These are phyloP conservation scores for Martes martes DNA, from an alignment of 2,113 vertebrate genomes.

Conservation along the genomic window DNA sequence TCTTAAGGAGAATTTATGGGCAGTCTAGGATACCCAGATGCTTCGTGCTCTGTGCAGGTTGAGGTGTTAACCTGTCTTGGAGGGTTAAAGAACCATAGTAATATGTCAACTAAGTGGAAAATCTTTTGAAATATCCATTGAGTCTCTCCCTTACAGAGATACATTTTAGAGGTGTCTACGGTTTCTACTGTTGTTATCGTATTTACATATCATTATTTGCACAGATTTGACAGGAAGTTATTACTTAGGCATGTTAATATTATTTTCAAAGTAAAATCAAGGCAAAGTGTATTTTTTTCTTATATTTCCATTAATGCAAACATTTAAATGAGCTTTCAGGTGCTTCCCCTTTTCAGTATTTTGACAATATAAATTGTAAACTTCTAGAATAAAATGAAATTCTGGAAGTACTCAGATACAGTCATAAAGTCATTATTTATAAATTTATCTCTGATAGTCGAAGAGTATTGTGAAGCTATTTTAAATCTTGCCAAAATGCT, in stretches of 20 bases:
- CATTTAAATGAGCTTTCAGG: background rate
- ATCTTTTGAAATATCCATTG: background rate
- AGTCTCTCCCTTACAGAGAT: background rate
- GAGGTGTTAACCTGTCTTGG: background rate
- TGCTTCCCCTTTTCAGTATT: background rate
- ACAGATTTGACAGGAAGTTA: background rate
- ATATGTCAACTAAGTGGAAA: background rate
- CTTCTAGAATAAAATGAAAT: background rate
- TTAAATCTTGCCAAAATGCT: background rate
- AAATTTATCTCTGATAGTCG: background rate
- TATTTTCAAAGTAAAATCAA: conserved; percentile 6
- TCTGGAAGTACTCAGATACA: background rate
- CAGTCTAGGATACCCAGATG: rapidly evolving
- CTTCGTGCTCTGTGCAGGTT: background rate
- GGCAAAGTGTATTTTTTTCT: background rate
- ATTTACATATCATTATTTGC: background rate
- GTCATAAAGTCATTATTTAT: background rate
- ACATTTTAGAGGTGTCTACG: background rate
- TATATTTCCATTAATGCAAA: background rate
- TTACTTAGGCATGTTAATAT: background rate
- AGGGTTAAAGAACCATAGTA: background rate
- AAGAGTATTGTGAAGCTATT: background rate
- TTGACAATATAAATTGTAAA: background rate
- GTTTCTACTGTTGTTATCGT: background rate
- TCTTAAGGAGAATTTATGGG: background rate